phyloP scores from a whole-genome alignment of 2,797 vertebrate genomes.

The Onychomys torridus region DNA sequence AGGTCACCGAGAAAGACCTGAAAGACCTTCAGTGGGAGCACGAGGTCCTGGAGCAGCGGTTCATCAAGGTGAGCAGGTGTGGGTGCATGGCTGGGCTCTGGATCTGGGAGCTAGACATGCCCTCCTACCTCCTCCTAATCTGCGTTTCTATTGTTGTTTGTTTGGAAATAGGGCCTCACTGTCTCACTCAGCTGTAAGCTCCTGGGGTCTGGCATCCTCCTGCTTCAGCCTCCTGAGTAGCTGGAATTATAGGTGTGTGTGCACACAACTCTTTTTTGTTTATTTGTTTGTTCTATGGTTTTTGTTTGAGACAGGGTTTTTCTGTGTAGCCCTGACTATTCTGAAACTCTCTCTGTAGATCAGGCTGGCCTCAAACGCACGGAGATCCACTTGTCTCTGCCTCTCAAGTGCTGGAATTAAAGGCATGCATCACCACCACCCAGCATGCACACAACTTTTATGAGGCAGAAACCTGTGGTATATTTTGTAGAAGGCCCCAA shows the following conservation, averaged over 20 bases:
- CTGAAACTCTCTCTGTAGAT: not conserved
- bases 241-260: not conserved
- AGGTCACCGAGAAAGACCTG: slow-evolving; percentile 89
- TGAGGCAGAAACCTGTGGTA: not conserved
- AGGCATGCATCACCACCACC: not conserved
- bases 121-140: no score
- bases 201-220: not conserved
- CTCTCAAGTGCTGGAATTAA: not conserved
- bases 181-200: not conserved
- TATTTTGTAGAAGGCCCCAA: not conserved
- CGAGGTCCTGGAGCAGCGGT: slow-evolving; percentile 91
- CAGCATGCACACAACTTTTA: not conserved
- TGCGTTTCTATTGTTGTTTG: rapidly evolving
- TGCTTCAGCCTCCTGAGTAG: not conserved
- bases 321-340: not conserved
- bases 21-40: slow-evolving; percentile 92
- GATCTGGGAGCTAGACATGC: not conserved
- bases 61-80: slow-evolving; percentile 88
- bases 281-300: not conserved
- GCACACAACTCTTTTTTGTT: not conserved
- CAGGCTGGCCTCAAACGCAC: not conserved
- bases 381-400: not conserved
- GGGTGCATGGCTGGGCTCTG: rapidly evolving
- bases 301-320: not conserved
- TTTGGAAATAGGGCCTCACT: not conserved